Evolutionary conservation across 1,140 invertebrate genomes (phyloP).

Genomic region (Tenebrio molitor): DNA sequence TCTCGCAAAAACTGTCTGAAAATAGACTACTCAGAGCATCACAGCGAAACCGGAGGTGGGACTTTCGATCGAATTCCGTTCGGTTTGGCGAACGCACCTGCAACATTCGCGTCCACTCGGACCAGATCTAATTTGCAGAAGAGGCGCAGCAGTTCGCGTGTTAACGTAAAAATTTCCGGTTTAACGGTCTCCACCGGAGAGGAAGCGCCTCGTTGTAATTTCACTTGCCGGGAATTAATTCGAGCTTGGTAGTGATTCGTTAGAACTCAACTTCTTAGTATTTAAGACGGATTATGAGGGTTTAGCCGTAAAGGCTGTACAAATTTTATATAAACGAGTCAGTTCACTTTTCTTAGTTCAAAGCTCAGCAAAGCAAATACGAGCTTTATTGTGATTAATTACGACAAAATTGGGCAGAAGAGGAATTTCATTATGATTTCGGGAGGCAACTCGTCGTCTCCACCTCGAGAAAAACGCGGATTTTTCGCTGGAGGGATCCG

Average conservation of each 20-base stretch:
- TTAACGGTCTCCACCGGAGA: background rate
- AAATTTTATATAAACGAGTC: constrained; percentile 40
- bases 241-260: constrained; percentile 17
- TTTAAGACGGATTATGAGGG: constrained; percentile 42
- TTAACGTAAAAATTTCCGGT: constrained; percentile 18
- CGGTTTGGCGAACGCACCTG: no score
- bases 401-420: constrained; percentile 45
- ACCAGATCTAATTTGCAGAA: no score
- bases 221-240: constrained; percentile 5
- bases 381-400: constrained; percentile 52
- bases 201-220: constrained; percentile 3
- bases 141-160: no score
- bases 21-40: no score
- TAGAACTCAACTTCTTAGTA: constrained; percentile 41
- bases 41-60: no score
- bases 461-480: background rate
- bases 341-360: constrained; percentile 41
- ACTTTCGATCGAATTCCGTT: no score
- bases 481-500: no score
- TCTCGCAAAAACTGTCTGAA: no score
- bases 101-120: no score
- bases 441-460: background rate
- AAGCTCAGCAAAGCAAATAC: constrained; percentile 49
- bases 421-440: constrained; percentile 45
- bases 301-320: constrained; percentile 39